Percentiles rank a stretch among this genome's conserved stretches.
These are phyloP conservation scores for Eurystomus glaucurus DNA, from an alignment of 2,797 vertebrate species.

Conservation along the genomic window DNA sequence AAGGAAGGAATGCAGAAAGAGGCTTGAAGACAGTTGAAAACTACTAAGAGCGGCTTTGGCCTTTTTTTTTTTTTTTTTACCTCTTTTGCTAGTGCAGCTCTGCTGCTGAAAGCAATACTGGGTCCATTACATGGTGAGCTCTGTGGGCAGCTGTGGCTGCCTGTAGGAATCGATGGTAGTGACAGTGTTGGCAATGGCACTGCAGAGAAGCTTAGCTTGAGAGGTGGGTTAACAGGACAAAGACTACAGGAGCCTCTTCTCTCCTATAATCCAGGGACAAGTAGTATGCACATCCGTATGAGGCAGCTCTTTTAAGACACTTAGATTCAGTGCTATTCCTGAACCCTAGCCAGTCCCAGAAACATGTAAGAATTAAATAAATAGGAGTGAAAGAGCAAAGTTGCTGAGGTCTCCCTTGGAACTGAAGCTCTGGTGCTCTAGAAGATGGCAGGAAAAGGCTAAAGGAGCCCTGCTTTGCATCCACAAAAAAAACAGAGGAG, in stretches of 20 bases:
- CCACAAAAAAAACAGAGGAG: background rate
- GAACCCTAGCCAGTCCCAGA: background rate
- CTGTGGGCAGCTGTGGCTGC: background rate
- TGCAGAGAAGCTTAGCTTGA: background rate
- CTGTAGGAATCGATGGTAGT: background rate
- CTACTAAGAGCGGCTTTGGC: background rate
- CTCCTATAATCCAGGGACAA: background rate
- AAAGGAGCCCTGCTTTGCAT: background rate
- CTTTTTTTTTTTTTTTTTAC: background rate
- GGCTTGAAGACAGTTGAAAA: background rate
- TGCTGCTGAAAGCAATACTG: background rate
- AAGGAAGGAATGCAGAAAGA: background rate
- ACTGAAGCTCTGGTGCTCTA: background rate
- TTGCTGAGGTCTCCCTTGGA: background rate
- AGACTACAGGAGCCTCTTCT: background rate
- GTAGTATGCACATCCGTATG: background rate
- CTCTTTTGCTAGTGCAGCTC: background rate
- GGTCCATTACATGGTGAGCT: background rate
- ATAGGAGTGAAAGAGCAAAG: background rate
- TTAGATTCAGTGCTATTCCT: background rate
- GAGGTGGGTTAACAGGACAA: background rate
- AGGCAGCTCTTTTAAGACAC: background rate
- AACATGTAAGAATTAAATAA: background rate
- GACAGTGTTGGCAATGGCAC: background rate
- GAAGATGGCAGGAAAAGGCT: background rate